Base-by-base conservation (phyloP, 2,797 vertebrate species). In the Aldrovandia affinis region DNA sequence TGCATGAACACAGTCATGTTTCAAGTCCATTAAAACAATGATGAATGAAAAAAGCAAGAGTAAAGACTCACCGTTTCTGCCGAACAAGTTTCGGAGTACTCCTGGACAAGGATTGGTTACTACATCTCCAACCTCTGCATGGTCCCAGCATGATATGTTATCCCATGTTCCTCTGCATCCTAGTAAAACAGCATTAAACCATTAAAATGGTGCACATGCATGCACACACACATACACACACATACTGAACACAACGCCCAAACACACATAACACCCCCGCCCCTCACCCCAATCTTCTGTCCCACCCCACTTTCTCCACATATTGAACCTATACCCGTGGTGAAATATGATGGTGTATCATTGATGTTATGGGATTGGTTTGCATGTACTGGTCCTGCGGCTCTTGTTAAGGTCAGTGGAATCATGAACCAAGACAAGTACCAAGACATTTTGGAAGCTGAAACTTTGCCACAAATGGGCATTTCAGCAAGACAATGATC, bases 141-240 rank as follows among this genome's bases (percentile, higher is more conserved):
- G 89, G 47, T 50, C 93, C 96, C 96, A 96, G 44, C 96, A 96
- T 0, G 96, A 96, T 83, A 96, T 88, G 86, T 96, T 96, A 91
- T 96, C 95, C 95, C 96, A 96, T 83, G 91, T 14, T 33, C 94
- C 95, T 54, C 87, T 81, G 89, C 96, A 96, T 55, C 93, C 96
- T 96, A 87, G 42, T 20, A 52, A 50, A 30, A 36, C 39, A 54
- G 28, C 42, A 82, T 30, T 22, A 42, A 25, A 54, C 9, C 50
- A 33, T 39, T 42, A 54, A 33, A 79, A 54, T 0, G 47, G 22
- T 14, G 20, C 12, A 78, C 39, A 39, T 25, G 22, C 20, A 22
- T 73, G 2, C 3, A 3, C 0, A 39, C 0, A 42, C 10, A 10
- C 1, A 28, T 28, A 14, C n/a, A 63, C 59, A 63, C 20, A 22